phyloP scores from a whole-genome alignment of 1,140 invertebrate species.

The Capitella teleta region DNA sequence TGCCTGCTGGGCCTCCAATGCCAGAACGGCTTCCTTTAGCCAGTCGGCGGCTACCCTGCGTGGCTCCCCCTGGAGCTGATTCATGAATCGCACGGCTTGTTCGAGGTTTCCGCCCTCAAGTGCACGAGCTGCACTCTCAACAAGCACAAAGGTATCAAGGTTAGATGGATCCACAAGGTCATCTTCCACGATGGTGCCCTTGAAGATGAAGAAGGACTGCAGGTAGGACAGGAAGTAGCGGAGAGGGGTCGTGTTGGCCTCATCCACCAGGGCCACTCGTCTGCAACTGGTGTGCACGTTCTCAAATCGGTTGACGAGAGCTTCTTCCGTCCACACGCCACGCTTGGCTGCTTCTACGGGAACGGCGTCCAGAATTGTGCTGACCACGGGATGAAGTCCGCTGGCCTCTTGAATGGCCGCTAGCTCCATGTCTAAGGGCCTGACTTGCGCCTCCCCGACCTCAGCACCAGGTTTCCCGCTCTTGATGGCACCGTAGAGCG shows the following conservation, averaged over 20 bases:
- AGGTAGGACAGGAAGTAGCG: constrained; percentile 79
- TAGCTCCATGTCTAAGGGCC: constrained; percentile 65
- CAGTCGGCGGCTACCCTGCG: constrained; percentile 69
- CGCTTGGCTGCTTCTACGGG: constrained; percentile 61
- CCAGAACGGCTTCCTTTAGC: constrained; percentile 69
- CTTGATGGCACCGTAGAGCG: constrained; percentile 65
- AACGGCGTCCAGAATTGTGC: constrained; percentile 60
- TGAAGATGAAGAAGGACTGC: constrained; percentile 52
- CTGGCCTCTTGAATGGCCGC: constrained; percentile 48
- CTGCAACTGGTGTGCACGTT: constrained; percentile 37
- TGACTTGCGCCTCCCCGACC: constrained; percentile 42
- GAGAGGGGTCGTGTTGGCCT: constrained; percentile 61
- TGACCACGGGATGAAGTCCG: constrained; percentile 51
- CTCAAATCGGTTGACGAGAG: constrained; percentile 45
- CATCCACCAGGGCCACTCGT: constrained; percentile 70
- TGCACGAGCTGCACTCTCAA: constrained; percentile 68
- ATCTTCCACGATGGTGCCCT: constrained; percentile 41
- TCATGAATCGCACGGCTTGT: constrained; percentile 77
- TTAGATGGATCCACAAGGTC: constrained; percentile 43
- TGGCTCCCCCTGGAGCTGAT: constrained; percentile 73
- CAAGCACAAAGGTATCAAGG: constrained; percentile 73
- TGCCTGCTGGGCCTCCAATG: constrained; percentile 82
- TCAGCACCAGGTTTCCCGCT: constrained; percentile 26
- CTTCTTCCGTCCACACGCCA: constrained; percentile 76
- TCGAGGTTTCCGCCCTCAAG: constrained; percentile 73